Conservation (phyloP, 2,888 invertebrate species). For the Cryptops parisi region DNA sequence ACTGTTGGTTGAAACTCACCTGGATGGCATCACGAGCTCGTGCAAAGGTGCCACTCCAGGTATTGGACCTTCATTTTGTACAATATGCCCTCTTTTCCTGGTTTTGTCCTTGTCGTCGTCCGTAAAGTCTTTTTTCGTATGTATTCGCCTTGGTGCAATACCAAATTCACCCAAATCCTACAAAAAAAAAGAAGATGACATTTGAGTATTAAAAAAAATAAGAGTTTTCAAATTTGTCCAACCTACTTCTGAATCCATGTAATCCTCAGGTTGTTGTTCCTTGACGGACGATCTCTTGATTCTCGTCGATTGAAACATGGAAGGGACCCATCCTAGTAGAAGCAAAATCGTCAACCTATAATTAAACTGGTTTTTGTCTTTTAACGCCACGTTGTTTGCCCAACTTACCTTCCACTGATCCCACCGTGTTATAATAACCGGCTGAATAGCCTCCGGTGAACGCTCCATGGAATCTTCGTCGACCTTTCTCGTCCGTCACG, state of each 20-base stretch:
- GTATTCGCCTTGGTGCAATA: conserved; percentile 75
- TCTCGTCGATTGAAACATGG: conserved; percentile 78
- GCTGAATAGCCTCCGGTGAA: conserved; percentile 98
- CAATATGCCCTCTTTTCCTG: conserved; percentile 9
- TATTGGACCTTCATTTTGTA: conserved; percentile 35
- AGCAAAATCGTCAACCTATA: too few relatives aligned
- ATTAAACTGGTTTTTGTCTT: too few relatives aligned
- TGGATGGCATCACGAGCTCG: conserved; percentile 49
- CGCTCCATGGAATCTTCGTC: conserved; percentile 91
- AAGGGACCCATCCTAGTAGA: conserved; percentile 84
- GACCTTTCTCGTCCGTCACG: conserved; percentile 75
- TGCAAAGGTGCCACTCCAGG: conserved; percentile 55
- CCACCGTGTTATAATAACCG: conserved; percentile 93
- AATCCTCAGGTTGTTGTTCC: conserved; percentile 70
- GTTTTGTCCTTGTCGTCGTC: conserved; percentile 12
- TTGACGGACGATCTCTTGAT: conserved; percentile 43
- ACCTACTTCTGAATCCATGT: conserved; percentile 84
- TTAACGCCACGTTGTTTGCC: too few relatives aligned
- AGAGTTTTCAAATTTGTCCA: too few relatives aligned
- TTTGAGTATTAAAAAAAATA: too few relatives aligned
- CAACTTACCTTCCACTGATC: conserved; percentile 60
- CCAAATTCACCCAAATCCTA: conserved; percentile 83
- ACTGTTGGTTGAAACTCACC: conserved; percentile 32
- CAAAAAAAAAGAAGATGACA: conserved; percentile 16
- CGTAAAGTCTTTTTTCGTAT: conserved; percentile 60